Evolutionary conservation across 1,140 invertebrate species (phyloP), one percentile per base, ranked within the genome.

Genomic region (Trachymyrmex cornetzi): DNA sequence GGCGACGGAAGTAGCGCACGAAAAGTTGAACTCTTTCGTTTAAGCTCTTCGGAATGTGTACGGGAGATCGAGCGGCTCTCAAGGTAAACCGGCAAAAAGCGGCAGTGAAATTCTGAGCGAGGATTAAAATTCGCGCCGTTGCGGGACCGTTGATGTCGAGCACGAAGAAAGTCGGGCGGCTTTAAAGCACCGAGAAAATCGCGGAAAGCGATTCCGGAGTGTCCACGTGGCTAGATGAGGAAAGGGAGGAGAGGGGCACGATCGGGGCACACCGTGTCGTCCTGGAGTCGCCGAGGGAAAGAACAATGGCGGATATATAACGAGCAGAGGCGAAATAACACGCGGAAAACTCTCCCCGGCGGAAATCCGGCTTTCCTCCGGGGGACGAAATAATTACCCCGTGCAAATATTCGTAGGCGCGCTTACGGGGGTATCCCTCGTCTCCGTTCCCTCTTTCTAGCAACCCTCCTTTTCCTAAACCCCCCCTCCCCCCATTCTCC

Each of bases 301-400:
- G 92, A 92, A 93, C 92, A 92, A 92, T 92, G 91, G 90, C 84
- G 75, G 77, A 91, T 88, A 88, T 93, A 91, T 93, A 91, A 92
- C 86, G 91, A 87, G 87, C 72, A 87, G 77, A 86, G 66, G 69
- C 88, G 88, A 93, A 91, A 91, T 91, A 93, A 92, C 88, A 90
- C 88, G 88, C 87, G 86, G 90, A 88, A 91, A 91, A 91, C 89
- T 91, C 89, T 91, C 87, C 71, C 87, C 75, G 89, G 69, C 88
- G 88, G 87, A 90, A 93, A 90, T 91, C 86, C 81, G 89, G 89
- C 88, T 88, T 93, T 87, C 89, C 87, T 89, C 77, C 85, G 63
- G 69, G 85, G 92, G 88, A 89, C 88, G 91, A 94, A 94, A 94
- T 94, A 94, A 94, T 94, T 94, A 94, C 92, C 91, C 86, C 91